Base-by-base conservation (phyloP, 37 sponge, comb jelly and placozoan species). In the Eunapius fragilis region DNA sequence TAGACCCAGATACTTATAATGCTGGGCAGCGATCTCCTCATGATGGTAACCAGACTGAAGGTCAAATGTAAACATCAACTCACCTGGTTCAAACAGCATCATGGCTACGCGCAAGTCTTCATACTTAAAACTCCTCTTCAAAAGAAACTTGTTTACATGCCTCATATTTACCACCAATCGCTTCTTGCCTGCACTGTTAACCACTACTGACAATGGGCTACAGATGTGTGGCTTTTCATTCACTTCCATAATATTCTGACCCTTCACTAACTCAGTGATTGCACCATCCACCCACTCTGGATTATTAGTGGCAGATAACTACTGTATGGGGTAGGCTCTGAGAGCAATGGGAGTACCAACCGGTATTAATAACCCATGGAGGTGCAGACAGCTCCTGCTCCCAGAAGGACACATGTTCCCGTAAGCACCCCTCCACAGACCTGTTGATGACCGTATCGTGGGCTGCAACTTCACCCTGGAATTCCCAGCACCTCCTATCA, bases 201-300 rank as follows among this genome's bases (percentile, higher is more conserved):
- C 37, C 2, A 79, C 80, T 25, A 79, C 80, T 49, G 50, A 38
- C 45, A 79, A 26, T 22, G 80, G 80, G 80, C 80, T 79, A 35
- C 72, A 71, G 3, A 71, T 30, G 72, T 6, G 7, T 26, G 30
- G 28, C 28, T 26, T 2, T 3, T 26, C 72, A 7, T 2, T 28
- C 28, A 71, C 72, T 71, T 28, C 30, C 30, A 28, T 10, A 10
- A 71, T 28, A 9, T 28, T 10, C 28, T 28, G 28, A 2, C 30
- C 30, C 28, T 7, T 28, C 28, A 71, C 30, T 6, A 71, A 71
- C 28, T 71, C 72, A 7, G 26, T 9, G 4, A 71, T 6, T 7
- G 72, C 72, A 71, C 30, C 30, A 71, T 28, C 26, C 26, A 71
- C 72, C 26, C 26, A 71, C 30, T 6, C 72, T 30, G 72, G 5